Evolutionary conservation across 2,113 vertebrate genomes (phyloP).

Genomic region (Nansenia antarctica): DNA sequence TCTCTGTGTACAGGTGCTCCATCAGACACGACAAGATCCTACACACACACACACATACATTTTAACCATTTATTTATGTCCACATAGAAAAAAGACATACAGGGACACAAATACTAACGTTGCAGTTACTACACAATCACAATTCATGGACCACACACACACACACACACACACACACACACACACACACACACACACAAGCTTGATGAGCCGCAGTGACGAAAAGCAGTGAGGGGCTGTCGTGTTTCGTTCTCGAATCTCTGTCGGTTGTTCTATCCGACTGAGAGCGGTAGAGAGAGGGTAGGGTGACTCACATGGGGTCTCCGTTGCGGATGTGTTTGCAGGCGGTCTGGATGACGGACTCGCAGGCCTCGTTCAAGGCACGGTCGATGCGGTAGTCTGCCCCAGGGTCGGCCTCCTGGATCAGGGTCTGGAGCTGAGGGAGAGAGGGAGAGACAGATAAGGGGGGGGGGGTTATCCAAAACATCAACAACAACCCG

Average conservation of each 20-base stretch:
- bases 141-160: no score
- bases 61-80: no score
- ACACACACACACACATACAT: background rate
- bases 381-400: slow-evolving; percentile 96
- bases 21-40: slow-evolving; percentile 91
- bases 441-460: background rate
- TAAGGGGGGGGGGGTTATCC: no score
- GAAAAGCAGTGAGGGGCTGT: no score
- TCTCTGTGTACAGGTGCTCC: slow-evolving; percentile 90
- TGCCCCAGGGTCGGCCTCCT: slow-evolving; percentile 91
- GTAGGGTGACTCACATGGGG: slow-evolving; percentile 86
- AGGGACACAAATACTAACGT: no score
- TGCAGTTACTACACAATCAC: no score
- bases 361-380: slow-evolving; percentile 95
- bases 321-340: slow-evolving; percentile 96
- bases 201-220: background rate
- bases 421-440: slow-evolving; percentile 93
- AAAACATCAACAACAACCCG: background rate
- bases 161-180: background rate
- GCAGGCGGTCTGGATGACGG: slow-evolving; percentile 96
- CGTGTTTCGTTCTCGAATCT: no score
- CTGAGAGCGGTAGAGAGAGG: background rate
- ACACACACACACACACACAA: background rate
- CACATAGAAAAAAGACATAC: no score
- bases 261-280: no score